phyloP scores from a whole-genome alignment of 2,113 vertebrate genomes.

The Apteryx mantelli region DNA sequence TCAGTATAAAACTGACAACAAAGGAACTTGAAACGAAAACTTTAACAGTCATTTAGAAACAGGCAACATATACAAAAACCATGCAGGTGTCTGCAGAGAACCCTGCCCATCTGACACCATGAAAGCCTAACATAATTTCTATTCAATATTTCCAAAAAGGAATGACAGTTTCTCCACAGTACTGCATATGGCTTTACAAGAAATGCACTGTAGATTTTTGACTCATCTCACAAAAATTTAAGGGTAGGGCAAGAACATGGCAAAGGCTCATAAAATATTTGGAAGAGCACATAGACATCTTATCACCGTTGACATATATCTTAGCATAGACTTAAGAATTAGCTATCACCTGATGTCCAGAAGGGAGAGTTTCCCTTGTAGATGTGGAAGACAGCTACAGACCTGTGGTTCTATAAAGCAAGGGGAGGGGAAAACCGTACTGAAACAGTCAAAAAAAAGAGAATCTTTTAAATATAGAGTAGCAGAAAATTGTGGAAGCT shows the following conservation, averaged over 20 bases:
- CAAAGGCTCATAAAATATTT: background rate
- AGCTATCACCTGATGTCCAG: background rate
- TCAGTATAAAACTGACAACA: background rate
- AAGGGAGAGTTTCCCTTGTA: background rate
- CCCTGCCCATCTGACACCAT: background rate
- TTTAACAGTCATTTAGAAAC: background rate
- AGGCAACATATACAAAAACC: background rate
- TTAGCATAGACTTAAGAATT: background rate
- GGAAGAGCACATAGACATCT: background rate
- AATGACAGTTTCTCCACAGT: background rate
- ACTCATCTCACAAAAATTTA: background rate
- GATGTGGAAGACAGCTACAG: background rate
- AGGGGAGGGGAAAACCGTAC: background rate
- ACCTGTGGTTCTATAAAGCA: background rate
- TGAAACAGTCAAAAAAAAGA: background rate
- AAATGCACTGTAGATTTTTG: background rate
- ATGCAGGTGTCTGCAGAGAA: background rate
- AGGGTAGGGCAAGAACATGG: background rate
- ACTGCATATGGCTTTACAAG: background rate
- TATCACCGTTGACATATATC: background rate
- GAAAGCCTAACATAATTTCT: background rate
- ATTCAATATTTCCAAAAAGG: background rate
- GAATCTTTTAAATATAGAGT: background rate
- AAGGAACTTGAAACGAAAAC: background rate
- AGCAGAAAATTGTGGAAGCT: slow-evolving; percentile 2